phyloP scores from a whole-genome alignment of 2,113 vertebrate genomes.

The Sceloporus undulatus region DNA sequence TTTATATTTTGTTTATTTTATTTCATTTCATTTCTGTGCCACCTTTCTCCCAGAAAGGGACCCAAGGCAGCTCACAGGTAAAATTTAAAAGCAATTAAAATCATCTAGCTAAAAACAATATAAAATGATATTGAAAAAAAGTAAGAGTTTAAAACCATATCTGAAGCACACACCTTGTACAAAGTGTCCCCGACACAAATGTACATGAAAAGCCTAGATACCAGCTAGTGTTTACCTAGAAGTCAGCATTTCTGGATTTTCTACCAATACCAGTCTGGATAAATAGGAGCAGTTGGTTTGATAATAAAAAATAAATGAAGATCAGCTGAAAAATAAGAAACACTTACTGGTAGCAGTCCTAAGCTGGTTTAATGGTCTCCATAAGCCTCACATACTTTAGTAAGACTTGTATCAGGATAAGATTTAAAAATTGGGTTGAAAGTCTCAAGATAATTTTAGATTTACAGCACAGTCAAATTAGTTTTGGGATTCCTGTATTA shows the following conservation, averaged over 20 bases:
- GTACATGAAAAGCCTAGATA: too few species aligned
- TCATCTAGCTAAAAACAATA: too few species aligned
- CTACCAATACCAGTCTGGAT: not conserved
- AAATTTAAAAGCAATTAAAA: too few species aligned
- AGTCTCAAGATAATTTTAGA: constrained; percentile 14
- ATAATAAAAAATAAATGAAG: not conserved
- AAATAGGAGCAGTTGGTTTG: not conserved
- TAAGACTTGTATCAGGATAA: not conserved
- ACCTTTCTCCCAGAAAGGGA: too few species aligned
- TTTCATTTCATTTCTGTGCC: too few species aligned
- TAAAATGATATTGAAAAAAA: too few species aligned
- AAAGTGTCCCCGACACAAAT: too few species aligned
- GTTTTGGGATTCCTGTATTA: constrained; percentile 17
- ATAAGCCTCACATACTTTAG: not conserved
- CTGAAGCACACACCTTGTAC: too few species aligned
- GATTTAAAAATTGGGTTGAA: not conserved
- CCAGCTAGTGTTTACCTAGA: not conserved
- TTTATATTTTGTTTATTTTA: too few species aligned
- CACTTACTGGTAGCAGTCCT: not conserved
- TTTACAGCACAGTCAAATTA: constrained; percentile 16
- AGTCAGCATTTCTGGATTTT: not conserved
- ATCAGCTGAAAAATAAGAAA: not conserved
- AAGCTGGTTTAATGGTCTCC: not conserved
- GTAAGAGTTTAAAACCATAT: too few species aligned
- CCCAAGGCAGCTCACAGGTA: too few species aligned